Base-by-base conservation (phyloP, 2,888 invertebrate genomes). In the Oscheius sp. region DNA sequence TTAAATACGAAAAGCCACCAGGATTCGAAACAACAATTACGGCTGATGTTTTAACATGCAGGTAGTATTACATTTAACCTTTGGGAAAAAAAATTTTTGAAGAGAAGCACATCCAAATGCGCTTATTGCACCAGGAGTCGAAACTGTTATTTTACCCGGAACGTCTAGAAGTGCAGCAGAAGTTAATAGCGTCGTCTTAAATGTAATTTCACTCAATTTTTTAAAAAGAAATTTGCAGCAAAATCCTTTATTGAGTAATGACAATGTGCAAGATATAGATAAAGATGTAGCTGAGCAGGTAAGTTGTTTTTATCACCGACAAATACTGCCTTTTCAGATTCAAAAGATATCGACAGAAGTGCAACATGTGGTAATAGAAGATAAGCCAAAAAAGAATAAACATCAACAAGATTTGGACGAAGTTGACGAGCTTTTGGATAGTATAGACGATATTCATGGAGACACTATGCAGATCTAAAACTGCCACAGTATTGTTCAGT, bases 381-480 rank as follows among this genome's bases (percentile, higher is more conserved):
- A 65, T 17, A 12, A 42, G 3, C 8, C 45, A 3, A 20, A 48
- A 31, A 46, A 65, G 39, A 53, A 39, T 29, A 50, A 29, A n/a
- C 33, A 68, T 15, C 52, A 79, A 76, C 34, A 71, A 27, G 77
- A 77, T 53, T 52, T 68, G 52, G 74, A 72, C 23, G 74, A 74
- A 39, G 77, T 76, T 1, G 68, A 68, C 17, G 73, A 72, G 55
- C 46, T 79, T 10, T 65, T 79, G 23, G 76, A 75, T 20, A 77
- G 75, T 10, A 48, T 79, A 4, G 75, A 72, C 27, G 77, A 79
- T 39, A 66, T 74, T 55, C 73, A 77, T 45, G 72, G 69, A 33
- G 61, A 53, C 20, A 46, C 55, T n/a, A 64, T 67, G 45, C 42
- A 65, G n/a, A 17, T 66, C 33, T 20, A 55, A 55, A 20, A 1